Conservation (phyloP, 1,140 invertebrate species). For the Dufourea novaeangliae region DNA sequence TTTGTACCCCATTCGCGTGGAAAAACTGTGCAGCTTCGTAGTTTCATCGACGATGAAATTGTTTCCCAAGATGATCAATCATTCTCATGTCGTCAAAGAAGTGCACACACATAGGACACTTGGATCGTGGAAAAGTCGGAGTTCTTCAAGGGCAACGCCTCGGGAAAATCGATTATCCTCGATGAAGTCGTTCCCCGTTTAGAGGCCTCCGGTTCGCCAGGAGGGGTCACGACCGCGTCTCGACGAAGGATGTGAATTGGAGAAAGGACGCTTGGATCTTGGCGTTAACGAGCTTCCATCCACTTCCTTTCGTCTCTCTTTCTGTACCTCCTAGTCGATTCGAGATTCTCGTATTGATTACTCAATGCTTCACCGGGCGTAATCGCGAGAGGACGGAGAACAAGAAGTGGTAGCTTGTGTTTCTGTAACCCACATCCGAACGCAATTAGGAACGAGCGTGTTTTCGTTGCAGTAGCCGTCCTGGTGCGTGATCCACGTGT, state of each 20-base stretch:
- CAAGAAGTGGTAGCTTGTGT: conserved; percentile 28
- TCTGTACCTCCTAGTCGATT: background rate
- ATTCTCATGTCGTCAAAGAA: background rate
- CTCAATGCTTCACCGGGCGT: conserved; percentile 41
- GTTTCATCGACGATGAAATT: background rate
- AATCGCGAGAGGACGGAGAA: conserved; percentile 54
- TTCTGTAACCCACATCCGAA: conserved; percentile 53
- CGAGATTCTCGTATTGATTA: conserved; percentile 46
- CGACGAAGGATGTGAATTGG: conserved; percentile 29
- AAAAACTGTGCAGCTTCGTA: no score
- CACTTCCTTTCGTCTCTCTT: background rate
- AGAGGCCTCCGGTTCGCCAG: background rate
- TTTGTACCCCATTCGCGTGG: no score
- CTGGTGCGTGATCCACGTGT: conserved; percentile 26
- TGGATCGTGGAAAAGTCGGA: conserved; percentile 7
- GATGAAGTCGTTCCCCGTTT: background rate
- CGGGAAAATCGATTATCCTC: conserved; percentile 33
- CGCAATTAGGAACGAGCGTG: conserved; percentile 51
- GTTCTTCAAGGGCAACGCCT: conserved; percentile 22
- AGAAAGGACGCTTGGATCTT: conserved; percentile 17
- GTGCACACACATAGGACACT: background rate
- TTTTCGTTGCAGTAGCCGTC: conserved; percentile 33
- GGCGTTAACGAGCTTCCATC: conserved; percentile 36
- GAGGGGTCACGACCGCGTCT: conserved; percentile 17
- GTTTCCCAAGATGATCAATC: background rate